A percentile compares a stretch with the other conserved stretches of the same genome.
phyloP scores from a whole-genome alignment of 2,888 invertebrate genomes.

The Meteorus cinctellus region DNA sequence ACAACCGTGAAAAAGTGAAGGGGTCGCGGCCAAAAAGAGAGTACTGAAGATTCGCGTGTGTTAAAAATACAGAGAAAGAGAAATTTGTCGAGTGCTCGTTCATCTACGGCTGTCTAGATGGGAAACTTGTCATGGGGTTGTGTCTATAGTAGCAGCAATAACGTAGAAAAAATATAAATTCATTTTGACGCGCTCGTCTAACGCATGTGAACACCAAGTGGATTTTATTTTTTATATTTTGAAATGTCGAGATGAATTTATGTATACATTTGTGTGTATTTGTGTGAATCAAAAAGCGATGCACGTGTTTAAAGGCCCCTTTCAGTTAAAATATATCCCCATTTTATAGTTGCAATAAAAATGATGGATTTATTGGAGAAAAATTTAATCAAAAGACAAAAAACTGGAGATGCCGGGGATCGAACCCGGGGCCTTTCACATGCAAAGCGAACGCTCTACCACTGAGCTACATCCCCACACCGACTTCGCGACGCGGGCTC shows the following conservation, averaged over 20 bases:
- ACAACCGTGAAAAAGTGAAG: slow-evolving; percentile 65
- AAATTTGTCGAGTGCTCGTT: slow-evolving; percentile 33
- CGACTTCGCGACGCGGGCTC: background rate
- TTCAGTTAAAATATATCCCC: background rate
- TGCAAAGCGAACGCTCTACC: slow-evolving; percentile 99
- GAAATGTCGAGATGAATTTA: background rate
- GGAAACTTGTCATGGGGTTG: slow-evolving; percentile 49
- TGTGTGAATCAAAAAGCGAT: background rate
- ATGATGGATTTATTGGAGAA: background rate
- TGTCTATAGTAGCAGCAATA: slow-evolving; percentile 29
- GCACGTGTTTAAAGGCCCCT: background rate
- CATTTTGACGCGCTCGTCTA: slow-evolving; percentile 47
- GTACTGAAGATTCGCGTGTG: slow-evolving; percentile 31
- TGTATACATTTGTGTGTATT: background rate
- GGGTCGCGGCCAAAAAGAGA: slow-evolving; percentile 37
- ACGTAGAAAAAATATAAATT: slow-evolving; percentile 55
- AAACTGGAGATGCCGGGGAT: slow-evolving; percentile 94
- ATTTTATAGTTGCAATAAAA: background rate
- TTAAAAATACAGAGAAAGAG: slow-evolving; percentile 44
- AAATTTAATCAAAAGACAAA: slow-evolving; percentile 59
- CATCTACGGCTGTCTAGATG: slow-evolving; percentile 31
- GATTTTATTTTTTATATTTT: slow-evolving; percentile 37
- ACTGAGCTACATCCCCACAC: slow-evolving; percentile 94
- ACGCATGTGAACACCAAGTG: slow-evolving; percentile 29
- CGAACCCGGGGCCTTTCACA: slow-evolving; percentile 99